Evolutionary conservation across 2,888 invertebrate species (phyloP), one percentile per base, ranked within the genome.

Genomic region (Dynastes tityus): DNA sequence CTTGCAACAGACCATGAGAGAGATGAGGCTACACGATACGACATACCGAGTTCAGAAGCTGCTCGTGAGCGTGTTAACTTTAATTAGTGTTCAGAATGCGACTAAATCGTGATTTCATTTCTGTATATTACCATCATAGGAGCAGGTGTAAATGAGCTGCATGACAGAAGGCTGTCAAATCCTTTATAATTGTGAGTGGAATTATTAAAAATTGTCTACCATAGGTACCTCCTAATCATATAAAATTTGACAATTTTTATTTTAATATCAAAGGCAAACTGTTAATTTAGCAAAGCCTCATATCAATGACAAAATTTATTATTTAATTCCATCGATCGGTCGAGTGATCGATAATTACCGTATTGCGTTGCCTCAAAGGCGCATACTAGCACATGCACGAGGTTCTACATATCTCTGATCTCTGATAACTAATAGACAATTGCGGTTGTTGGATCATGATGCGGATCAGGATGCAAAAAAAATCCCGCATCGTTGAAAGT

Each of bases 401-500:
- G 55, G 3, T 22, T 40, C 22, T 27, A 67, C 27, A 32, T 49
- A 67, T 63, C 29, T 13, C 2, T 32, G 32, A 73, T 73, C 37
- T 37, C 11, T 27, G 58, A 73, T 73, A 61, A 37, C 22, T 22
- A 37, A 13, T 40, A 73, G 40, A 8, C 73, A 40, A 40, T 73
- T 45, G 58, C 13, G 9, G 22, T 40, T 51, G 63, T 2, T 61
- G 11, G n/a, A 8, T 6, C 16, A 37, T 32, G n/a, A 29, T 32
- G 40, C 9, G 16, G 58, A 37, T 68, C 22, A 73, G 32, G 11
- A 8, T 16, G 29, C n/a, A 58, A 1, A 37, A 61, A 55, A 73
- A 73, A 73, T 9, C 8, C 40, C 13, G 37, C 73, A 2, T 58
- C 40, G 55, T 73, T 58, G 73, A 73, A 73, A 73, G 73, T 73